phyloP scores from a whole-genome alignment of 2,113 vertebrate genomes.

The Myrmophylax atrothorax region DNA sequence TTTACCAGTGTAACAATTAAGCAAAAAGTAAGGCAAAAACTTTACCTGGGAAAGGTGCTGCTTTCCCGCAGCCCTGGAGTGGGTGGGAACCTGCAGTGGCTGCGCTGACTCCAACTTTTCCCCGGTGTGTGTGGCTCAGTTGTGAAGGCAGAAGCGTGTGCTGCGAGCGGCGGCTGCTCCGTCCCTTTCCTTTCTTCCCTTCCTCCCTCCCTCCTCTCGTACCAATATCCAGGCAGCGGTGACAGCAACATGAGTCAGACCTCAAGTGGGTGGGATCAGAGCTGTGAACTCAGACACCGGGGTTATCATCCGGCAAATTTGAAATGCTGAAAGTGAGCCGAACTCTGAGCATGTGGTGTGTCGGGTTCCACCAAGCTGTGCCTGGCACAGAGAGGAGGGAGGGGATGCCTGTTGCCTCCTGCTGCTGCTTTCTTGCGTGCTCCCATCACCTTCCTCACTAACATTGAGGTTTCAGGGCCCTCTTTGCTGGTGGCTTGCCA shows the following conservation, averaged over 20 bases:
- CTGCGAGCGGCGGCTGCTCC: not conserved
- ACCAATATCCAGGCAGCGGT: constrained; percentile 29
- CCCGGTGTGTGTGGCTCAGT: fast-evolving
- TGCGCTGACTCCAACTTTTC: not conserved
- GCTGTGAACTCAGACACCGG: not conserved
- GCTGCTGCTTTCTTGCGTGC: not conserved
- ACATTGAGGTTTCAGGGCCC: not conserved
- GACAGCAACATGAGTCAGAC: constrained; percentile 52
- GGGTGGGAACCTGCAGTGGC: not conserved
- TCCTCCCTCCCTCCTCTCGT: not conserved
- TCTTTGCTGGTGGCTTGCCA: not conserved
- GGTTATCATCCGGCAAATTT: constrained; percentile 51
- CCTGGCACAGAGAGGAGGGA: not conserved
- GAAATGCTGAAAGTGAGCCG: not conserved
- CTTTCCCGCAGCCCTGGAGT: not conserved
- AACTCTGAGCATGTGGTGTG: fast-evolving
- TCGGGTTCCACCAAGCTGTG: fast-evolving
- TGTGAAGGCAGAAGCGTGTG: not conserved
- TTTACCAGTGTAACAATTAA: not conserved
- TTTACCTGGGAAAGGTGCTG: constrained; percentile 49
- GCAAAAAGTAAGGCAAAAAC: not conserved
- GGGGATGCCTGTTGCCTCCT: not conserved
- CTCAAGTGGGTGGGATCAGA: constrained; percentile 49
- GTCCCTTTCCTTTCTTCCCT: not conserved
- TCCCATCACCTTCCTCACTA: not conserved